Conservation (phyloP, 37 sponge, comb jelly and placozoan genomes). For the Bolinopsis microptera region DNA sequence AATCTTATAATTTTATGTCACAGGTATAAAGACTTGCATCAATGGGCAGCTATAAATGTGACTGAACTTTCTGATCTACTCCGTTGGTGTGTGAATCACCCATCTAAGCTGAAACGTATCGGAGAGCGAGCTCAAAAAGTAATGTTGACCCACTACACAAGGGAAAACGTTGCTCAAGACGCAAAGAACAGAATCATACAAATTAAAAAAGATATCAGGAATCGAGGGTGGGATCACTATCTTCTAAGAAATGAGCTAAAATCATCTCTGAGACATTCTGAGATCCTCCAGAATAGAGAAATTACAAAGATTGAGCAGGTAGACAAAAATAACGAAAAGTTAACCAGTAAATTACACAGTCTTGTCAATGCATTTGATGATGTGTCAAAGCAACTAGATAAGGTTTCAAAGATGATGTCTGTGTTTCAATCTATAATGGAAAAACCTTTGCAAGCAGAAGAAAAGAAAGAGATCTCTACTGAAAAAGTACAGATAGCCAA, state of each 20-base stretch:
- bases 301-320: neutral
- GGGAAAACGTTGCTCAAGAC: neutral
- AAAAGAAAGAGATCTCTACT: too few relatives aligned
- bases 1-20: neutral
- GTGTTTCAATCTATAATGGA: neutral
- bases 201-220: neutral
- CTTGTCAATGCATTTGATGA: neutral
- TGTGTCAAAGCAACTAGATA: neutral
- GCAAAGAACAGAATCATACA: neutral
- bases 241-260: neutral
- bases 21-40: neutral
- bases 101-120: neutral
- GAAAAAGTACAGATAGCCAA: too few relatives aligned
- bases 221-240: neutral
- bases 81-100: neutral
- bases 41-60: conserved; percentile 9
- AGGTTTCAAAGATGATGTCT: neutral
- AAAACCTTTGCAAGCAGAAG: too few relatives aligned
- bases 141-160: neutral
- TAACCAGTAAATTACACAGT: neutral
- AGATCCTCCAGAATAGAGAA: neutral
- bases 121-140: neutral
- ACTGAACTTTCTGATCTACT: neutral
- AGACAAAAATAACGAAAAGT: neutral
- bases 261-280: neutral